phyloP scores from a whole-genome alignment of 2,113 vertebrate species.

The Pica pica region DNA sequence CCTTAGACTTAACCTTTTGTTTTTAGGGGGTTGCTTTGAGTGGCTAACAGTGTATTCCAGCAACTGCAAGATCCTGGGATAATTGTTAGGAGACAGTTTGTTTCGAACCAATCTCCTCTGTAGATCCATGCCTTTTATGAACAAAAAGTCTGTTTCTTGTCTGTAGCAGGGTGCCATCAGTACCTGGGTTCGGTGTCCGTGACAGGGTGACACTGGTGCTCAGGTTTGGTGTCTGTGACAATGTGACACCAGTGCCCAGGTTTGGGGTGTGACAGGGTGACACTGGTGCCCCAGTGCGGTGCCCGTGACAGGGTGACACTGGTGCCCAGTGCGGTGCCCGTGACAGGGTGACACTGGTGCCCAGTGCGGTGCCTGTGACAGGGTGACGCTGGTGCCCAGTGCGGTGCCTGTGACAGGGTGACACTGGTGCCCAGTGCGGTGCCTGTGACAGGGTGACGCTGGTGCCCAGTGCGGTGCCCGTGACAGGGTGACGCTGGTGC shows the following conservation, averaged over 20 bases:
- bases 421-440: fast-evolving
- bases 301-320: no score
- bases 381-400: neutral
- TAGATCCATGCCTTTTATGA: neutral
- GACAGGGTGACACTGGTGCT: neutral
- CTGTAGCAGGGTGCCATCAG: fast-evolving
- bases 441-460: neutral
- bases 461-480: no score
- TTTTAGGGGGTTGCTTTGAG: neutral
- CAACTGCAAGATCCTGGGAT: neutral
- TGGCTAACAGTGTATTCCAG: neutral
- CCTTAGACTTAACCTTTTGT: neutral
- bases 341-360: neutral
- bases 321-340: no score
- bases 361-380: fast-evolving
- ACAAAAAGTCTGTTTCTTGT: neutral
- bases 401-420: neutral
- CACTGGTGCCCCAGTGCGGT: no score
- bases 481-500: neutral
- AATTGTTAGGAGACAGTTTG: neutral
- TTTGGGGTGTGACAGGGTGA: neutral
- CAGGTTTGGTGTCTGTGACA: fast-evolving
- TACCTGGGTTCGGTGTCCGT: fast-evolving
- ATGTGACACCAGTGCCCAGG: neutral
- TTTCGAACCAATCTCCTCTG: neutral